Base-by-base conservation (phyloP, 2,888 invertebrate species). In the Peribatodes rhomboidaria region DNA sequence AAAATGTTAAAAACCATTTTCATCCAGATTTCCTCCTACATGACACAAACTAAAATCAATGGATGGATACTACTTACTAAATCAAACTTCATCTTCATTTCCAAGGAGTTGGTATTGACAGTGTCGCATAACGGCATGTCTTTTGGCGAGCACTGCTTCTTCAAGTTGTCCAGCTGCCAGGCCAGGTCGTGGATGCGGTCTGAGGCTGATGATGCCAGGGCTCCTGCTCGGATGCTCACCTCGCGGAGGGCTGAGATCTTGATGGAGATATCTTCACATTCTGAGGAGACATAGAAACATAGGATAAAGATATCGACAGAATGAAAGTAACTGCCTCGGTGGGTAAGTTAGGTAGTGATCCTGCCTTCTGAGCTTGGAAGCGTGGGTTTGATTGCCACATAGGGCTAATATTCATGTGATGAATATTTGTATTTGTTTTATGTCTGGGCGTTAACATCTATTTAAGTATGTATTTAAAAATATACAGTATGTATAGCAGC, bases 111-210 rank as follows among this genome's bases (percentile, higher is more conserved):
- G 57, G 96, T 94, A 80, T 96, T 95, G 71, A 97, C 90, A 13
- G 96, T 96, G 72, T 96, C 96, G 83, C 97, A 97, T 0, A 97
- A 94, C 46, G 96, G 94, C 31, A 95, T 94, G 87, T 97, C 97
- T 76, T 95, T 95, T 59, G 93, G 87, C 53, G 94, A 92, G 83
- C 97, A 97, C 76, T 96, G 95, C 73, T 95, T 95, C 80, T 94
- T 93, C 42, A 94, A 83, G 50, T 89, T 88, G 61, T 95, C 94
- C 56, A 96, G 85, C 72, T 95, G 95, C 16, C 93, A 89, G 2
- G 94, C 88, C 69, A 96, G 88, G 71, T 95, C 95, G 53, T 89
- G 91, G 54, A 95, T 93, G 68, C 94, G 94, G 67, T 94, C 94
- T 69, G 94, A 94, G 52, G 95, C 90, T 52, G 92, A 87, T 14